phyloP scores from a whole-genome alignment of 2,888 invertebrate species.

The Phania funesta region DNA sequence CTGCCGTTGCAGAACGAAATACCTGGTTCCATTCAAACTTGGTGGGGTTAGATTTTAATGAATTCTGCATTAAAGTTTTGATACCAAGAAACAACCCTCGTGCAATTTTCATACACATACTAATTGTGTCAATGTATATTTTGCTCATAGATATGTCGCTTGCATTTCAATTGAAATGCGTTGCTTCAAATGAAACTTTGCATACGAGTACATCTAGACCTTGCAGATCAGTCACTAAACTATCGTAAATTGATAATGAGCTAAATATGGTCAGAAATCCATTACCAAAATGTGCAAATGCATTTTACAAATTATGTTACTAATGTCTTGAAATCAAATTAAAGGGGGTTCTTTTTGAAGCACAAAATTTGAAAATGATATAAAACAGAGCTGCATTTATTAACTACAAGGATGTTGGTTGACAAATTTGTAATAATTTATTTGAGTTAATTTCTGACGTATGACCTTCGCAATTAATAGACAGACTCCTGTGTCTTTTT shows the following conservation, averaged over 20 bases:
- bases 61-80: background rate
- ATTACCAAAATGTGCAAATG: slow-evolving; percentile 26
- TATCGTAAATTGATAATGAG: slow-evolving; percentile 9
- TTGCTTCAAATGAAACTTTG: background rate
- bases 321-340: background rate
- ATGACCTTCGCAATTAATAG: too few species aligned
- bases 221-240: slow-evolving; percentile 32
- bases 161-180: slow-evolving; percentile 42
- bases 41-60: too few species aligned
- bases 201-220: slow-evolving; percentile 3
- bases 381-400: background rate
- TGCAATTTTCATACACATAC: background rate
- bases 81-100: slow-evolving; percentile 24
- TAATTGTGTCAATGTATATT: slow-evolving; percentile 11
- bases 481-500: too few species aligned
- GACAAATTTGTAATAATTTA: too few species aligned
- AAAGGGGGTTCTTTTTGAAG: background rate
- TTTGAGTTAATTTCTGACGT: too few species aligned
- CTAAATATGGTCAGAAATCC: slow-evolving; percentile 46
- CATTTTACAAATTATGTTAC: background rate
- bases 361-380: background rate
- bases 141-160: slow-evolving; percentile 21
- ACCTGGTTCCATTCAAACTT: too few species aligned
- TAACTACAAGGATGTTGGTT: too few species aligned
- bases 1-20: too few species aligned